phyloP scores from a whole-genome alignment of 2,797 vertebrate genomes.

The Sebastes nivosus region DNA sequence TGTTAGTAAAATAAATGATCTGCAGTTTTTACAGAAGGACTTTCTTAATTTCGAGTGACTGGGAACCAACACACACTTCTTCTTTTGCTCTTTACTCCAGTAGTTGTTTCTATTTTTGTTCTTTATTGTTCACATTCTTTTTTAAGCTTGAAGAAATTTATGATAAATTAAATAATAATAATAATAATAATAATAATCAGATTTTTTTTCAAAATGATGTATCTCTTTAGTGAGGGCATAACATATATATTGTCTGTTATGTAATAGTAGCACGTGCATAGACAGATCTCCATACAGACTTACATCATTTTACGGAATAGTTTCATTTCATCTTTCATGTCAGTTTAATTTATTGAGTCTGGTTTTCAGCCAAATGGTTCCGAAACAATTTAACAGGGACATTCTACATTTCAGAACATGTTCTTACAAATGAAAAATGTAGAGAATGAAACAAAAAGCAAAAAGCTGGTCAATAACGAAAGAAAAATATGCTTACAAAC shows the following conservation, averaged over 20 bases:
- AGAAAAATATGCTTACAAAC: neutral
- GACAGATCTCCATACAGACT: neutral
- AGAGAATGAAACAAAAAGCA: neutral
- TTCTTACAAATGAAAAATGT: neutral
- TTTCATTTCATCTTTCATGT: neutral
- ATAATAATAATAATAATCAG: no score
- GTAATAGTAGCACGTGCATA: neutral
- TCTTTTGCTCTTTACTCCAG: neutral
- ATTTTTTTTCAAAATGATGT: neutral
- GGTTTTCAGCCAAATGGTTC: no score
- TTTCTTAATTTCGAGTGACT: neutral
- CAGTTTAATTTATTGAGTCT: neutral
- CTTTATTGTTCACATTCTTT: rapidly evolving
- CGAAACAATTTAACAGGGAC: neutral
- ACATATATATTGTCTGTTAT: neutral
- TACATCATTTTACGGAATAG: neutral
- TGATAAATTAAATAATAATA: neutral
- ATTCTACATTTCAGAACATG: neutral
- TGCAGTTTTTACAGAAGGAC: neutral
- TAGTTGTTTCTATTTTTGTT: neutral
- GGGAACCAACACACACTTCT: neutral
- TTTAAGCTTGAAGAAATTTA: neutral
- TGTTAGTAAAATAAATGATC: conserved; percentile 2
- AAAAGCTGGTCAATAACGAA: neutral
- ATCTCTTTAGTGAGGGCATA: neutral